Percentiles rank a stretch among this genome's conserved stretches.
These are phyloP conservation scores for Philotrypesis tridentata DNA, from an alignment of 1,140 invertebrate species.

Conservation along the genomic window DNA sequence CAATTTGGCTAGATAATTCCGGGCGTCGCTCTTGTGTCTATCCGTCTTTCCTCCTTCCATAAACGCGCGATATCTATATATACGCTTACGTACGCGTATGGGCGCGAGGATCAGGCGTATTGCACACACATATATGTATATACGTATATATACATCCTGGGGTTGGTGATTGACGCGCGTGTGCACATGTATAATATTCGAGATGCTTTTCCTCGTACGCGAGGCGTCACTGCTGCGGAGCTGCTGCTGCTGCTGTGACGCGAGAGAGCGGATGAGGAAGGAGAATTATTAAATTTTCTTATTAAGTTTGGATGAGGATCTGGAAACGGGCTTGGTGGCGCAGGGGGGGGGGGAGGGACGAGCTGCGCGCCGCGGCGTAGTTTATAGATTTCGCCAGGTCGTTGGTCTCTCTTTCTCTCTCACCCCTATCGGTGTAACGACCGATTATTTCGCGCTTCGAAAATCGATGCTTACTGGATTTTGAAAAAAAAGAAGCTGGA, in stretches of 20 bases:
- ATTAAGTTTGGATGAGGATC: background rate
- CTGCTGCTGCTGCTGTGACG: background rate
- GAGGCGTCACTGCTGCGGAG: background rate
- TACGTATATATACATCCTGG: background rate
- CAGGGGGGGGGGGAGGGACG: too few species aligned
- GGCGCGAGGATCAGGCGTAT: too few species aligned
- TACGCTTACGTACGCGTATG: too few species aligned
- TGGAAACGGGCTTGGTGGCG: too few species aligned
- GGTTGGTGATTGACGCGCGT: background rate
- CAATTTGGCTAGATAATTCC: conserved; percentile 24
- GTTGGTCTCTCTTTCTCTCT: too few species aligned
- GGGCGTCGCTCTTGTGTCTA: background rate
- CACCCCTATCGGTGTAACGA: too few species aligned
- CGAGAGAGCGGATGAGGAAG: background rate
- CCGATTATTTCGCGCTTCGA: too few species aligned
- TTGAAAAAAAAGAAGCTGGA: too few species aligned
- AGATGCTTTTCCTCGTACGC: background rate
- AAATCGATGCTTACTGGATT: too few species aligned
- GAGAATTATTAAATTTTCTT: background rate
- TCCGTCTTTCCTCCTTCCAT: background rate
- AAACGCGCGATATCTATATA: too few species aligned
- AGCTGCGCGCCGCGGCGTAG: too few species aligned
- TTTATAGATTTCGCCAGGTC: too few species aligned
- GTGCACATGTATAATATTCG: background rate
- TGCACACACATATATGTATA: background rate